Evolutionary conservation across 1,140 invertebrate species (phyloP), one percentile per base, ranked within the genome.

Genomic region (Apis dorsata): DNA sequence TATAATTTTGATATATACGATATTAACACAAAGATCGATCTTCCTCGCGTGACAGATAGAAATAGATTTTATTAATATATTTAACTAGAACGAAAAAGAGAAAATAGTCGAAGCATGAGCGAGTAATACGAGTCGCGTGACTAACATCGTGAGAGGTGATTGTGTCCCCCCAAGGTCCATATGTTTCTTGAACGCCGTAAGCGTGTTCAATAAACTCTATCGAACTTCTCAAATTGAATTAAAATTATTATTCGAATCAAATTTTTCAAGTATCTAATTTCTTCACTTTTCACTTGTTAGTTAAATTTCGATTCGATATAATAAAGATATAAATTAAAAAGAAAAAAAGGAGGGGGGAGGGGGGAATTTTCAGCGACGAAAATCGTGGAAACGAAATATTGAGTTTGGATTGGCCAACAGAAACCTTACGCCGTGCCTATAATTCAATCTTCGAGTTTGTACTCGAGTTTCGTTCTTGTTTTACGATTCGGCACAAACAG

Each of bases 401-500:
- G n/a, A 85, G 57, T 60, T 83, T 63, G 73, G 72, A 91, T 90
- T 91, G 87, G 85, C 83, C 59, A 85, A 85, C 65, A 24, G 57
- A 79, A 86, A 84, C 65, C 49, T 78, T 79, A 83, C 72, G 79
- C 80, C 71, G 68, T 73, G 71, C 86, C 85, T 90, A 88, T 88
- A 89, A 86, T 90, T 89, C 82, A 83, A 75, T 88, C 79, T 86
- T 83, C 80, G 63, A 72, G 57, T 72, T 75, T 17, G 70, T 78
- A 75, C 75, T 81, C 75, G 83, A 79, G 83, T 89, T 86, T 74
- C 80, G 73, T 81, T 28, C 69, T 66, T 85, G 76, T 86, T 78
- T 81, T 65, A 53, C 60, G 78, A 59, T 28, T 68, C 15, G 8
- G 12, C 21, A 34, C 34, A 13, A 51, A 44, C 34, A 2, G 15